Conservation (phyloP, 2,797 vertebrate genomes). For the Mycteria americana region DNA sequence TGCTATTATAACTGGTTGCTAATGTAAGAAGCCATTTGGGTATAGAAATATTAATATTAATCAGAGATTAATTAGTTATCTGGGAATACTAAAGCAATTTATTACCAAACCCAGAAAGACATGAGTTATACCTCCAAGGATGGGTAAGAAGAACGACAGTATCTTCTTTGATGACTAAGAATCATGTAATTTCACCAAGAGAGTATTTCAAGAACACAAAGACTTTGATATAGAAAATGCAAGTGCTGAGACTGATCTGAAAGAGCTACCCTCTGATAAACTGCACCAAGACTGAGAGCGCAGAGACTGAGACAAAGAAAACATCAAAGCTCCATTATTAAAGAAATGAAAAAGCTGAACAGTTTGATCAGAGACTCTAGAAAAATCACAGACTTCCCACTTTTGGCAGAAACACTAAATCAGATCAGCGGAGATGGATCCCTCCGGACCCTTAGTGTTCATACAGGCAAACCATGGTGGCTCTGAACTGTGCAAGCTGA, state of each 20-base stretch:
- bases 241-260: background rate
- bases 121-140: background rate
- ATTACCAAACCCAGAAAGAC: background rate
- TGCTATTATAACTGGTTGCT: slow-evolving; percentile 34
- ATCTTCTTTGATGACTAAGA: background rate
- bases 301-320: background rate
- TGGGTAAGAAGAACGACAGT: background rate
- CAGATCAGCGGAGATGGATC: background rate
- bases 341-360: background rate
- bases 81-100: slow-evolving; percentile 25
- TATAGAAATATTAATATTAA: slow-evolving; percentile 48
- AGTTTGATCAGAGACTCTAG: background rate
- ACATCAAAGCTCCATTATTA: background rate
- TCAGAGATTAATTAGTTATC: slow-evolving; percentile 42
- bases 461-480: background rate
- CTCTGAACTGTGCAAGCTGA: background rate
- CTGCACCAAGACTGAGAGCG: background rate
- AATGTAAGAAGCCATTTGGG: slow-evolving; percentile 22
- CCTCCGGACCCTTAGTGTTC: rapidly evolving
- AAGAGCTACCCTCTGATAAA: background rate
- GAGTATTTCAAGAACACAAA: background rate
- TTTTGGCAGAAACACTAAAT: background rate
- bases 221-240: background rate
- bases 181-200: background rate
- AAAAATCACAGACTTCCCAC: background rate